Evolutionary conservation across 2,888 invertebrate genomes (phyloP).

Genomic region (Liodrosophila aerea): DNA sequence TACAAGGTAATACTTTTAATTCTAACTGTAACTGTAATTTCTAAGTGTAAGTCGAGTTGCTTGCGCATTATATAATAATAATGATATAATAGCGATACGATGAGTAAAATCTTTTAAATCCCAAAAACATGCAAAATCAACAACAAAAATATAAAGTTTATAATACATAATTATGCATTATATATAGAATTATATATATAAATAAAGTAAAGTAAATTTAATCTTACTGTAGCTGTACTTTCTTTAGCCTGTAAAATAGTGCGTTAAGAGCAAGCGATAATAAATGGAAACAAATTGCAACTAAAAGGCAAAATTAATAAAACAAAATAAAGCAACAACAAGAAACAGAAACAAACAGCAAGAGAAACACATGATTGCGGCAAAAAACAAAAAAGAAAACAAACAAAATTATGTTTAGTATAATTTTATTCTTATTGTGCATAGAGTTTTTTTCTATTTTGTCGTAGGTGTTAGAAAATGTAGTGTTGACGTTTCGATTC

Average conservation of each 20-base stretch:
- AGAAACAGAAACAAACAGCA: constrained; percentile 41
- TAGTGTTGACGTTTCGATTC: too few relatives aligned
- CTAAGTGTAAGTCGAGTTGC: constrained; percentile 34
- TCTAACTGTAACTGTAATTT: constrained; percentile 50
- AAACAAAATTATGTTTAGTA: constrained; percentile 25
- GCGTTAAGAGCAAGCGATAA: constrained; percentile 67
- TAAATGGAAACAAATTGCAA: constrained; percentile 74
- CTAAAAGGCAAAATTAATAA: constrained; percentile 48
- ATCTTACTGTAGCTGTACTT: constrained; percentile 66
- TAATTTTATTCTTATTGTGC: constrained; percentile 9
- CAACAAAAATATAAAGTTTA: constrained; percentile 36
- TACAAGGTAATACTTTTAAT: constrained; percentile 77
- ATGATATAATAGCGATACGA: constrained; percentile 18
- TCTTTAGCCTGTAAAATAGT: constrained; percentile 69
- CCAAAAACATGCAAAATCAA: constrained; percentile 53
- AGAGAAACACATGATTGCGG: constrained; percentile 33
- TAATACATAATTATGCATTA: constrained; percentile 18
- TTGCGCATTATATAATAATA: constrained; percentile 16
- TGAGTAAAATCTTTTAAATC: constrained; percentile 64
- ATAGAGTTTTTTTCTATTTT: too few relatives aligned
- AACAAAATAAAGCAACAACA: constrained; percentile 32
- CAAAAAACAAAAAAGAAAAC: constrained; percentile 34
- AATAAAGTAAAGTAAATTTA: constrained; percentile 54
- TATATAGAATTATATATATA: constrained; percentile 25
- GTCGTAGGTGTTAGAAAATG: neutral